Evolutionary conservation across 1,140 invertebrate species (phyloP), one percentile per base, ranked within the genome.

Genomic region (Drosophila oshimai): DNA sequence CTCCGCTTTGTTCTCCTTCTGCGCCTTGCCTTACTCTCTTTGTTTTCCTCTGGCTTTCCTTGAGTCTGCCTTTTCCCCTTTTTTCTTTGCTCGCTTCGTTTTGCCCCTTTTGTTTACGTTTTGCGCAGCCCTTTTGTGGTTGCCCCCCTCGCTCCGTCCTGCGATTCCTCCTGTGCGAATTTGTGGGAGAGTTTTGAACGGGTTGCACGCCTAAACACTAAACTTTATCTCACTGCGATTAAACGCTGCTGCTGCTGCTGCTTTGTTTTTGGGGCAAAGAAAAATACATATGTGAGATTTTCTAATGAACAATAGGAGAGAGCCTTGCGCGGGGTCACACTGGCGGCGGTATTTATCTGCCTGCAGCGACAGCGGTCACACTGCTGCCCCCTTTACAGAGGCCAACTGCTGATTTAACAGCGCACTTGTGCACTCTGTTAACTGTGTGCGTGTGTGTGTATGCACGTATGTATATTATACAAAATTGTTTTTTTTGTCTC

Each of bases 71-170:
- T 9, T 64, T 26, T 26, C 17, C 50, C 26, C 17, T 18, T 55
- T 51, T 34, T 28, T 31, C 50, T 18, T 13, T 58, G 58, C 47
- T n/a, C n/a, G n/a, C n/a, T 44, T 42, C 50, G 36, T 20, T 29
- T 44, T 22, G n/a, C 45, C 37, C 45, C 51, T 62, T 62, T 62
- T 62, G 58, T 62, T 62, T 62, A 62, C 58, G 58, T 62, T 62
- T 65, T 74, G 39, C 31, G 28, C 41, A 34, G 26, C 37, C 26
- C 18, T 44, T 67, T 36, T 33, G 10, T 28, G 46, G 17, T 29
- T 70, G 34, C 17, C 12, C 13, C 5, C 6, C 7, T 46, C n/a
- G 17, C 17, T 12, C 28, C 31, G 28, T 4, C 4, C n/a, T 12
- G 6, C 17, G 24, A 7, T 29, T 29, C 6, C 2, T 46, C 31